phyloP scores from a whole-genome alignment of 2,113 vertebrate species.

The Accipiter virgatus region DNA sequence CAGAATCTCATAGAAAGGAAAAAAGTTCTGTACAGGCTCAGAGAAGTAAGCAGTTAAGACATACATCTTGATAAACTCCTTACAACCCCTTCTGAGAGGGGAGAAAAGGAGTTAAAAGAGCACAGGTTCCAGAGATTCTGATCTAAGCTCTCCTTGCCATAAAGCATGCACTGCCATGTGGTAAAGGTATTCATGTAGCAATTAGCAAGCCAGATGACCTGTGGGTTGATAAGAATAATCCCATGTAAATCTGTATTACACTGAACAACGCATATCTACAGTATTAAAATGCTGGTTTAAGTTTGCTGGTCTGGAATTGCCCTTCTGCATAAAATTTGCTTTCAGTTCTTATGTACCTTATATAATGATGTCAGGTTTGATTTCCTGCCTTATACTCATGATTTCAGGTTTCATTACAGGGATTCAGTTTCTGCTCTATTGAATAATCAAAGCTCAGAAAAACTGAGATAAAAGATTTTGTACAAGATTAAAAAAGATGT shows the following conservation, averaged over 20 bases:
- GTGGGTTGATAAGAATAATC: neutral
- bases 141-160: neutral
- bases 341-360: neutral
- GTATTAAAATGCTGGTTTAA: neutral
- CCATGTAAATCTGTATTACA: neutral
- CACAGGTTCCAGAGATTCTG: neutral
- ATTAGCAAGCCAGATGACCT: neutral
- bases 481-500: neutral
- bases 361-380: slow-evolving; percentile 13
- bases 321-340: neutral
- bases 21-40: neutral
- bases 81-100: neutral
- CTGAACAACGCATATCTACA: neutral
- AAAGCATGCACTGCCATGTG: neutral
- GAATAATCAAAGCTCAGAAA: slow-evolving; percentile 11
- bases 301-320: neutral
- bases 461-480: neutral
- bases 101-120: neutral
- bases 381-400: slow-evolving; percentile 9
- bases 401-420: slow-evolving; percentile 32
- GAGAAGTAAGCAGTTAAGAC: neutral
- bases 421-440: neutral
- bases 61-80: neutral
- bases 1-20: neutral
- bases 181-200: neutral